Percentiles rank a stretch among this genome's conserved stretches.
Conservation (phyloP, 1,140 invertebrate species). For the Cyrtorhinus lividipennis region DNA sequence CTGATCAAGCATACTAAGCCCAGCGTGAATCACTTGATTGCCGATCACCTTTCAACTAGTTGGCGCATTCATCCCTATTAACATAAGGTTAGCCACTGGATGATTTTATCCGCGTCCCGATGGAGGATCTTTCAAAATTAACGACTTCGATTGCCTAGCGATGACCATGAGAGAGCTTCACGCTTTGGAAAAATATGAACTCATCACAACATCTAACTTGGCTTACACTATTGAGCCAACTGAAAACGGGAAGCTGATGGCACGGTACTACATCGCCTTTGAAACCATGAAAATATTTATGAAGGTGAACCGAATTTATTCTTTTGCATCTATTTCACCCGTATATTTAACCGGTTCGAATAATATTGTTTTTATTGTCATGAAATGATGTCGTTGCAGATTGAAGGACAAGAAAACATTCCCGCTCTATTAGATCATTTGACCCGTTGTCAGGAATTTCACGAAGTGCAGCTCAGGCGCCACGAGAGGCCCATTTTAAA, state of each 20-base stretch:
- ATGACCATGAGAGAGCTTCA: constrained; percentile 42
- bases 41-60: too few relatives aligned
- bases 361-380: background rate
- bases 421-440: constrained; percentile 33
- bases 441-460: constrained; percentile 41
- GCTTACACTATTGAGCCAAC: constrained; percentile 38
- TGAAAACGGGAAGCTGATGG: constrained; percentile 42
- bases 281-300: constrained; percentile 45
- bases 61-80: too few relatives aligned
- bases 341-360: too few relatives aligned
- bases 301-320: constrained; percentile 30
- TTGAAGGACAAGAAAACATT: constrained; percentile 33
- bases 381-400: constrained; percentile 23
- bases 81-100: too few relatives aligned
- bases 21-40: too few relatives aligned
- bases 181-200: constrained; percentile 33
- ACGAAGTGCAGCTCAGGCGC: constrained; percentile 41
- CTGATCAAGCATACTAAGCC: too few relatives aligned
- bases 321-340: background rate
- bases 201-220: constrained; percentile 37
- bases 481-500: constrained; percentile 46
- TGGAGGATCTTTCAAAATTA: too few relatives aligned
- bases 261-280: constrained; percentile 44
- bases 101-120: too few relatives aligned
- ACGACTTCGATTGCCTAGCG: too few relatives aligned